These are phyloP conservation scores for Psophia crepitans DNA, from an alignment of 2,113 vertebrate species.

Conservation along the genomic window DNA sequence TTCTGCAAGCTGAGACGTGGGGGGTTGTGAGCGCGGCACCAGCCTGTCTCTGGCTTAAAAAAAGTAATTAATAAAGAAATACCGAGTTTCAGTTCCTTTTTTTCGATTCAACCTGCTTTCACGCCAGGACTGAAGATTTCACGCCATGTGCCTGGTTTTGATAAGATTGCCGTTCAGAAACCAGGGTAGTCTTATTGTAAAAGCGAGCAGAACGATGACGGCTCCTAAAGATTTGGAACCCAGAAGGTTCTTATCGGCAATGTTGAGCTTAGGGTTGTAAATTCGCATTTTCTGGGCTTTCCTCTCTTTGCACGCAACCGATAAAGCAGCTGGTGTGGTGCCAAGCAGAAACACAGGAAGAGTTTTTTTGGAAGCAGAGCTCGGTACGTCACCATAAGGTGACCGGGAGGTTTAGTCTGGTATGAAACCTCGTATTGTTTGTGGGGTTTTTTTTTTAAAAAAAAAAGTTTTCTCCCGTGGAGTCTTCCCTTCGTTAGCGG, in stretches of 20 bases:
- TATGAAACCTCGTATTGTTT: not conserved
- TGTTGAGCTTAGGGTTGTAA: not conserved
- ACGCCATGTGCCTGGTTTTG: not conserved
- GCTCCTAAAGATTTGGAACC: not conserved
- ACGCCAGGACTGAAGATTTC: not conserved
- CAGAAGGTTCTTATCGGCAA: not conserved
- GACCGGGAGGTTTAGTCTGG: not conserved
- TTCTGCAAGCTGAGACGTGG: not conserved
- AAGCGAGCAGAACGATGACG: not conserved
- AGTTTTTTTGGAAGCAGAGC: not conserved
- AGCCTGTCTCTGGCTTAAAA: not conserved
- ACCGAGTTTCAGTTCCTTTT: not conserved
- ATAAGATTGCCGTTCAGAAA: not conserved
- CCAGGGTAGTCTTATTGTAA: not conserved
- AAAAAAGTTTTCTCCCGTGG: not conserved
- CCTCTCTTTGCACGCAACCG: not conserved
- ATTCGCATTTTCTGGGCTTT: not conserved
- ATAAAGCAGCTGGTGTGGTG: not conserved
- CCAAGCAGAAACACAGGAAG: not conserved
- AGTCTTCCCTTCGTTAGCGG: rapidly evolving
- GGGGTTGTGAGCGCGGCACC: not conserved
- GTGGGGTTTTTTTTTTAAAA: no score
- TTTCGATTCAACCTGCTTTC: not conserved
- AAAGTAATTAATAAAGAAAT: not conserved
- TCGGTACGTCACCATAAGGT: rapidly evolving